phyloP scores from a whole-genome alignment of 1,140 invertebrate species.

The Pinna nobilis region DNA sequence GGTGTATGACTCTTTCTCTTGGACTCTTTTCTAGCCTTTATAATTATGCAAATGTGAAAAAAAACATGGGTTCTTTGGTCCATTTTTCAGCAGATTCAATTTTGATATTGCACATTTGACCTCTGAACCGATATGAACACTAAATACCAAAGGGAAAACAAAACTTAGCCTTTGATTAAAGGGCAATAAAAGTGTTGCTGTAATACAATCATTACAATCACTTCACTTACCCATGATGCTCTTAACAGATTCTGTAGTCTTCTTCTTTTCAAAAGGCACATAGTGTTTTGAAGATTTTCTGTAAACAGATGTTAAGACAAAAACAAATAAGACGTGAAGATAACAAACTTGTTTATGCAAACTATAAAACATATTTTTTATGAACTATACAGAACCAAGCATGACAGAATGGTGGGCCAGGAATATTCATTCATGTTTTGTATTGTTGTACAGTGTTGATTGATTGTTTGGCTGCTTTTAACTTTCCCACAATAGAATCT shows the following conservation, averaged over 20 bases:
- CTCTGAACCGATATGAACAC: not conserved
- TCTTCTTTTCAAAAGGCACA: constrained; percentile 35
- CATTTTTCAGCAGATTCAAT: not conserved
- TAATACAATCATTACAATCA: not conserved
- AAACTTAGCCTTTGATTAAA: not conserved
- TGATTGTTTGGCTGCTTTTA: not conserved
- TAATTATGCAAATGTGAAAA: constrained; percentile 13
- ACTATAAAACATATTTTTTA: not conserved
- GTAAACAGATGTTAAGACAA: not conserved
- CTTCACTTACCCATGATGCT: constrained; percentile 34
- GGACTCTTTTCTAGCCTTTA: no score
- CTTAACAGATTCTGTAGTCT: constrained; percentile 41
- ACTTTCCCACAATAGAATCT: not conserved
- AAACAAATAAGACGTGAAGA: not conserved
- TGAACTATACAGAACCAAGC: not conserved
- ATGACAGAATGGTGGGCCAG: not conserved
- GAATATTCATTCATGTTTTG: not conserved
- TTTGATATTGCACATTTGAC: not conserved
- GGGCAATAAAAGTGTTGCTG: not conserved
- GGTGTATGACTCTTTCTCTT: no score
- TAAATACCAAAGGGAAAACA: not conserved
- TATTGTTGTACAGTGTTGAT: not conserved
- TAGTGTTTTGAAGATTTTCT: not conserved
- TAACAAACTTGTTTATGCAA: no score
- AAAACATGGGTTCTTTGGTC: not conserved